Conservation (phyloP, 2,888 invertebrate genomes). For the Mactromeris polynyma region DNA sequence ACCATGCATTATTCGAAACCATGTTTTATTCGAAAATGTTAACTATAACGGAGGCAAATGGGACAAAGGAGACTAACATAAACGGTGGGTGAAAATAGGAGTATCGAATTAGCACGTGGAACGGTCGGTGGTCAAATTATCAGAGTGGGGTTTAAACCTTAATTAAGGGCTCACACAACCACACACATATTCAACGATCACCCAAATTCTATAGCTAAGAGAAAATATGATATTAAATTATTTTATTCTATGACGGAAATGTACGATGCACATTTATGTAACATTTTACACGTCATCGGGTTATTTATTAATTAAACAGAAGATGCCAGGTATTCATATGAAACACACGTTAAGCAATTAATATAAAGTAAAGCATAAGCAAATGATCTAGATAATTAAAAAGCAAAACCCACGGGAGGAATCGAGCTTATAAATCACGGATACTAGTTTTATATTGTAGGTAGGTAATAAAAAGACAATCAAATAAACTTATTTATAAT, state of each 20-base stretch:
- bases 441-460: background rate
- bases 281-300: background rate
- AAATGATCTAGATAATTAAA: constrained; percentile 6
- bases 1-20: no score
- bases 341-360: background rate
- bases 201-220: no score
- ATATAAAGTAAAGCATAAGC: background rate
- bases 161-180: no score
- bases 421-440: background rate
- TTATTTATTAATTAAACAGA: background rate
- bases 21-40: no score
- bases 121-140: no score
- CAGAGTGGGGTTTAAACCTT: no score
- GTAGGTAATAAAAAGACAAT: background rate
- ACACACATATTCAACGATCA: no score
- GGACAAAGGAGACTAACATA: no score
- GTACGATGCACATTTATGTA: background rate
- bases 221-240: background rate
- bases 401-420: background rate
- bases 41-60: no score
- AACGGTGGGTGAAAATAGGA: no score
- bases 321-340: background rate
- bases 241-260: background rate
- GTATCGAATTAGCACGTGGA: no score
- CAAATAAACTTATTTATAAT: background rate